Evolutionary conservation across 2,888 invertebrate genomes (phyloP).

Genomic region (Cantharis rufa): DNA sequence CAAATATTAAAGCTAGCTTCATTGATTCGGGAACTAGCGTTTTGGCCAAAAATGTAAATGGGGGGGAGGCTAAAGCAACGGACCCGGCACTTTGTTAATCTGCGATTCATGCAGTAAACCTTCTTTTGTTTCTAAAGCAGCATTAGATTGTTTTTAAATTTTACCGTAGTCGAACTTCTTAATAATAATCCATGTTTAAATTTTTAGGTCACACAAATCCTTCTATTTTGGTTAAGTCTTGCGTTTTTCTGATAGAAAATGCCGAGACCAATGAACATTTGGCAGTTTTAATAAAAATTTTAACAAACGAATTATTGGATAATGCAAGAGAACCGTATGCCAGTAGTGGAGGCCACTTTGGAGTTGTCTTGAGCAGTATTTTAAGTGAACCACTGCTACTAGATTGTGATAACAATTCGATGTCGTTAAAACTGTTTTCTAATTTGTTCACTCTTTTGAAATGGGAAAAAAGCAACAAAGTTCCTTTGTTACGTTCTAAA

Average conservation of each 20-base stretch:
- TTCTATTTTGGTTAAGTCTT: slow-evolving; percentile 64
- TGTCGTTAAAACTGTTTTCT: slow-evolving; percentile 49
- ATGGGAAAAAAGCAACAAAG: slow-evolving; percentile 65
- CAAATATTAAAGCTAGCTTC: too few relatives aligned
- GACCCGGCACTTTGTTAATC: too few relatives aligned
- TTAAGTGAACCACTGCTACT: slow-evolving; percentile 38
- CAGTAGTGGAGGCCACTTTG: slow-evolving; percentile 56
- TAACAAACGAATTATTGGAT: slow-evolving; percentile 61
- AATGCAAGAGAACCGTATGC: slow-evolving; percentile 49
- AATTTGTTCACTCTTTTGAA: slow-evolving; percentile 46
- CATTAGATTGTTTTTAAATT: too few relatives aligned
- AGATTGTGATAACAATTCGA: slow-evolving; percentile 23
- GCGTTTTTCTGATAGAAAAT: slow-evolving; percentile 65
- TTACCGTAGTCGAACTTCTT: too few relatives aligned
- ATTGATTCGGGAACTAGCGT: too few relatives aligned
- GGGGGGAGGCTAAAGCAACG: too few relatives aligned
- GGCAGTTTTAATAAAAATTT: slow-evolving; percentile 64
- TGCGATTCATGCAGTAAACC: too few relatives aligned
- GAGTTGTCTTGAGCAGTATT: slow-evolving; percentile 51
- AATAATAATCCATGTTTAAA: slow-evolving; percentile 22
- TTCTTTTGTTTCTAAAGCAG: too few relatives aligned
- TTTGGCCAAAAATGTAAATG: too few relatives aligned
- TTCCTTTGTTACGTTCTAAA: slow-evolving; percentile 53
- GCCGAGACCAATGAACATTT: slow-evolving; percentile 63
- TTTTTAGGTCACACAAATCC: slow-evolving; percentile 64